A percentile compares a stretch with the other conserved stretches of the same genome.
These are phyloP conservation scores for Lucinisca nassula DNA, from an alignment of 2,888 invertebrate species.

Conservation along the genomic window DNA sequence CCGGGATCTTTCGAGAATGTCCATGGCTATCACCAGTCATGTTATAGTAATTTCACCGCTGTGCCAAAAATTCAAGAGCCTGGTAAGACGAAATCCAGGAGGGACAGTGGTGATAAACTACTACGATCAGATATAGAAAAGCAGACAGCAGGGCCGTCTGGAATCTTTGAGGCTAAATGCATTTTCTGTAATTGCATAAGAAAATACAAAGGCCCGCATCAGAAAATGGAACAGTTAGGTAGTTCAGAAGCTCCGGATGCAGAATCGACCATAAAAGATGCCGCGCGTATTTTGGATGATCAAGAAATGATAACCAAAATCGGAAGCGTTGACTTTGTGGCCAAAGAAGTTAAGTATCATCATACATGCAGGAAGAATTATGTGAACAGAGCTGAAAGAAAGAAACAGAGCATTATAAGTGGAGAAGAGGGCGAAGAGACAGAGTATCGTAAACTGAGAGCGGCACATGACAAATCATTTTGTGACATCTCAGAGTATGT, in stretches of 20 bases:
- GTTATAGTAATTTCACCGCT: neutral
- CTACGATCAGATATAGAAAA: neutral
- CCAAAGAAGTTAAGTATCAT: slow-evolving; percentile 23
- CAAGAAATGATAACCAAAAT: slow-evolving; percentile 21
- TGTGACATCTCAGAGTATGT: too few relatives aligned
- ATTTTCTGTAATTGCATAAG: slow-evolving; percentile 1
- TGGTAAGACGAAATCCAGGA: neutral
- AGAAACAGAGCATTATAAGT: too few relatives aligned
- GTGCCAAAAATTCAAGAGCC: neutral
- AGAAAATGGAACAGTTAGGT: neutral
- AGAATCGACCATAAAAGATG: neutral
- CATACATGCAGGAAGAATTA: too few relatives aligned
- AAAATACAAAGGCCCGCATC: neutral
- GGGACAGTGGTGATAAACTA: neutral
- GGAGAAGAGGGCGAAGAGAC: too few relatives aligned
- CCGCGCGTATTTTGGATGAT: slow-evolving; percentile 27
- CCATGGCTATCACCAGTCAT: neutral
- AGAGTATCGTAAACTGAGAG: too few relatives aligned
- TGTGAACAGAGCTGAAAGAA: too few relatives aligned
- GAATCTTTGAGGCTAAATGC: slow-evolving; percentile 10
- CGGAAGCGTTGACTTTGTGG: slow-evolving; percentile 22
- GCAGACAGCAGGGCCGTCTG: neutral
- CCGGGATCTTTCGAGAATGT: neutral
- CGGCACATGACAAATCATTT: too few relatives aligned
- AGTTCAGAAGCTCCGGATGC: neutral